phyloP scores from a whole-genome alignment of 2,797 vertebrate species.

The Nyctalus aviator region DNA sequence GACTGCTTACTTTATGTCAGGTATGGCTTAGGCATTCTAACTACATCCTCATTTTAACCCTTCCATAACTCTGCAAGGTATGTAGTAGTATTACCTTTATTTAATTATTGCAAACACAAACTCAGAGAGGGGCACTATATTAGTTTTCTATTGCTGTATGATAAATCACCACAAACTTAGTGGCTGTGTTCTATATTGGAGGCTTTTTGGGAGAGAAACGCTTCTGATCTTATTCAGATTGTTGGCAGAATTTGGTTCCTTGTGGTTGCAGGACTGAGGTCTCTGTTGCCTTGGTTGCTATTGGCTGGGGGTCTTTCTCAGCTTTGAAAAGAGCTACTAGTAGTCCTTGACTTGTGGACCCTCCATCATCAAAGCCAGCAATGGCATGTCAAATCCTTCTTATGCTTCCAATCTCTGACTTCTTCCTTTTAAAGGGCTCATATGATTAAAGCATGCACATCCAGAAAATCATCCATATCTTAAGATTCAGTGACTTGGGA shows the following conservation, averaged over 20 bases:
- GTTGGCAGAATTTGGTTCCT: background rate
- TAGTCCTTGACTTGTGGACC: background rate
- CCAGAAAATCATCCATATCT: background rate
- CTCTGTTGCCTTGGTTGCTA: background rate
- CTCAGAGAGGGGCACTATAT: background rate
- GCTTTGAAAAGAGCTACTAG: background rate
- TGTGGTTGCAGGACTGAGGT: background rate
- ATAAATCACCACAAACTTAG: background rate
- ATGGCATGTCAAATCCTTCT: background rate
- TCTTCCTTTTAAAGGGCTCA: constrained; percentile 38
- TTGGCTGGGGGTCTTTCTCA: background rate
- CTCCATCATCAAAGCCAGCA: constrained; percentile 24
- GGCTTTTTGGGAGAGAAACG: background rate
- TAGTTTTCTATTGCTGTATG: constrained; percentile 18
- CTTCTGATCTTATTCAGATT: background rate
- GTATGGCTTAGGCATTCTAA: background rate
- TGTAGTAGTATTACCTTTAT: background rate
- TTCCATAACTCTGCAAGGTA: background rate
- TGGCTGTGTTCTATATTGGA: background rate
- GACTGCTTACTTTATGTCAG: background rate
- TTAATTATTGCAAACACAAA: background rate
- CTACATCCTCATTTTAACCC: constrained; percentile 29
- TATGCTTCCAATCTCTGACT: background rate
- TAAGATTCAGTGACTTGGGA: constrained; percentile 8
- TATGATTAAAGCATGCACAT: background rate